These are phyloP conservation scores for Myocastor coypus DNA, from an alignment of 2,113 vertebrate genomes.

Conservation along the genomic window DNA sequence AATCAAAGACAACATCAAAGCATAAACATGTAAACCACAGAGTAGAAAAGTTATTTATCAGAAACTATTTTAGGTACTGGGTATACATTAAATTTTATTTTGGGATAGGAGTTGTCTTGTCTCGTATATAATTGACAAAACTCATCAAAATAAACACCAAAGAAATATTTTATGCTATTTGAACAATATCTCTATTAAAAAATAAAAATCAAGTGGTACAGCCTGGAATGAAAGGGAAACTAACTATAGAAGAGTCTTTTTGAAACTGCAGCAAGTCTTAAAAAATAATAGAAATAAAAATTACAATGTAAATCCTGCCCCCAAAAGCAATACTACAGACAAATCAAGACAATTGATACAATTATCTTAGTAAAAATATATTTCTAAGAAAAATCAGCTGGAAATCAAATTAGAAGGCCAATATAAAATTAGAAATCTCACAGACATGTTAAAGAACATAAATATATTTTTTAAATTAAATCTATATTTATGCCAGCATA, in stretches of 20 bases:
- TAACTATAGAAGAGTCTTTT: neutral
- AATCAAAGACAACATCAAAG: neutral
- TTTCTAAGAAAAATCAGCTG: neutral
- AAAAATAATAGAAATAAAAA: neutral
- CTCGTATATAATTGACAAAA: neutral
- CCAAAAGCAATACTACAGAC: neutral
- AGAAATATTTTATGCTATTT: neutral
- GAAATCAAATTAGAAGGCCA: neutral
- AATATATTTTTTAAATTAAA: neutral
- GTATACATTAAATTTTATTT: constrained; percentile 20
- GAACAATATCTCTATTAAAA: neutral
- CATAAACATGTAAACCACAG: neutral
- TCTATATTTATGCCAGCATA: neutral
- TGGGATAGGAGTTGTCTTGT: neutral
- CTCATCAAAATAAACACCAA: neutral
- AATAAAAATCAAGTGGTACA: neutral
- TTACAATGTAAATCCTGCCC: neutral
- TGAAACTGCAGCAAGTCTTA: neutral
- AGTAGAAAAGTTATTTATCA: neutral
- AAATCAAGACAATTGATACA: neutral
- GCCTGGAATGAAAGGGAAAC: neutral
- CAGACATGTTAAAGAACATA: neutral
- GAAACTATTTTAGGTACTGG: neutral
- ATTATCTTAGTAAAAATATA: neutral
- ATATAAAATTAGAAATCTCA: neutral